These are phyloP conservation scores for Drosophila sproati DNA, from an alignment of 1,140 invertebrate species.

Conservation along the genomic window DNA sequence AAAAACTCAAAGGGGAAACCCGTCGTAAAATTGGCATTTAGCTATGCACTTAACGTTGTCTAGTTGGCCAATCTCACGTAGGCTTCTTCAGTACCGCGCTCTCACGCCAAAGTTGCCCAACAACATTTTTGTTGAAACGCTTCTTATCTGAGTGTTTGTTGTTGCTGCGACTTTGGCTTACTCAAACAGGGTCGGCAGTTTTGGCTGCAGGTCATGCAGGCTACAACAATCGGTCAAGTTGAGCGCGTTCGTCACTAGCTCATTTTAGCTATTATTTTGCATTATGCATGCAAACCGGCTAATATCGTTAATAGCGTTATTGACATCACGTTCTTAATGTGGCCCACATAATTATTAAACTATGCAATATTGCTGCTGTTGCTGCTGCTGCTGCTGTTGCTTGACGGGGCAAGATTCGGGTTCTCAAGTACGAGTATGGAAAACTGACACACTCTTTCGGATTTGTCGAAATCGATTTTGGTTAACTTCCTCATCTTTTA, in stretches of 20 bases:
- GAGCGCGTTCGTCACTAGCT: conserved; percentile 42
- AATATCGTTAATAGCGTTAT: conserved; percentile 46
- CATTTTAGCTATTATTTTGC: conserved; percentile 19
- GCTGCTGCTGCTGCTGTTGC: no score
- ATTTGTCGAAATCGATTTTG: no score
- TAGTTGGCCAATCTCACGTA: conserved; percentile 53
- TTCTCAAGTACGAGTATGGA: not conserved
- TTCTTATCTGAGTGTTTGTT: conserved; percentile 23
- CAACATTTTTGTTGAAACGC: conserved; percentile 28
- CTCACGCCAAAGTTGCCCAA: conserved; percentile 18
- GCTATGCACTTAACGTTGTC: conserved; percentile 20
- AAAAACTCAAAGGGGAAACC: conserved; percentile 28
- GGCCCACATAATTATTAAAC: conserved; percentile 1
- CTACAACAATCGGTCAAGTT: conserved; percentile 67
- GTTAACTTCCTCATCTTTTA: not conserved
- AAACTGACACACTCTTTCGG: no score
- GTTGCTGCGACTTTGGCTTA: conserved; percentile 33
- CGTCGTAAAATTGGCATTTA: conserved; percentile 27
- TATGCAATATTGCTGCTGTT: not conserved
- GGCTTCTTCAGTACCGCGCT: conserved; percentile 7
- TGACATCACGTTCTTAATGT: conserved; percentile 49
- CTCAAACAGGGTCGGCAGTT: conserved; percentile 37
- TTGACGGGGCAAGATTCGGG: no score
- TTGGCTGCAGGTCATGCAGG: conserved; percentile 53
- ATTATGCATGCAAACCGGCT: conserved; percentile 40